These are phyloP conservation scores for Chrysopilus asiliformis DNA, from an alignment of 2,888 invertebrate species.

Conservation along the genomic window DNA sequence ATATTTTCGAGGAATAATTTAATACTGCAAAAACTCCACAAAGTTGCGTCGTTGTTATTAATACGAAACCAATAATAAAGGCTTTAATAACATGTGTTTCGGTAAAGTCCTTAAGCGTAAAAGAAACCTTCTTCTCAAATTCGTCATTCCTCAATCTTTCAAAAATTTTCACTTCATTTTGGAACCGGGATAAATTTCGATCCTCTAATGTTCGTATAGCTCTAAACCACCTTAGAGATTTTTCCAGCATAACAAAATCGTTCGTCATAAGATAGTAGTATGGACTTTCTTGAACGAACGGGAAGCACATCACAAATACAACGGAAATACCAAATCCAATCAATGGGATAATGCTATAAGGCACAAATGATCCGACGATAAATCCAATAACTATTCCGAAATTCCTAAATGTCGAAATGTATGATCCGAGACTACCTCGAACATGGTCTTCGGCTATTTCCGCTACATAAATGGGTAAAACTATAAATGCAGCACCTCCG, in stretches of 20 bases:
- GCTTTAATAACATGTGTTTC: constrained; percentile 5
- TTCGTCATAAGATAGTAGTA: constrained; percentile 22
- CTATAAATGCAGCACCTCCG: constrained; percentile 24
- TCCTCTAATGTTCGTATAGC: constrained; percentile 28
- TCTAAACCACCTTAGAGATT: constrained; percentile 30
- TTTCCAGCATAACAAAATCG: constrained; percentile 23
- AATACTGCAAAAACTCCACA: constrained; percentile 27
- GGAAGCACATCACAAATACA: constrained; percentile 23
- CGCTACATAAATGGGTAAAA: constrained; percentile 26
- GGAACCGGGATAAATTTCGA: constrained; percentile 22
- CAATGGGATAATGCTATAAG: constrained; percentile 20
- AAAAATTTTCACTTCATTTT: constrained; percentile 22
- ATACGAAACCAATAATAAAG: constrained; percentile 18
- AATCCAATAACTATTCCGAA: constrained; percentile 25
- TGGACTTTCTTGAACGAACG: constrained; percentile 30
- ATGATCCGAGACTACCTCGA: constrained; percentile 17
- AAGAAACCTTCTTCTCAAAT: not conserved
- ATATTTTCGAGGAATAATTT: constrained; percentile 22
- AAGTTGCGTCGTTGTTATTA: constrained; percentile 24
- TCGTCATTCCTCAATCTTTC: constrained; percentile 2
- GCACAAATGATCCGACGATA: constrained; percentile 20
- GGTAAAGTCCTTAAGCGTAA: not conserved
- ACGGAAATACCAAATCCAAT: constrained; percentile 23
- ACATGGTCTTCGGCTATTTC: constrained; percentile 24
- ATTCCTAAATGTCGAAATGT: constrained; percentile 23